Percentiles rank a stretch among this genome's conserved stretches.
Conservation (phyloP, 2,113 vertebrate genomes). For the Ibidorhyncha struthersii region DNA sequence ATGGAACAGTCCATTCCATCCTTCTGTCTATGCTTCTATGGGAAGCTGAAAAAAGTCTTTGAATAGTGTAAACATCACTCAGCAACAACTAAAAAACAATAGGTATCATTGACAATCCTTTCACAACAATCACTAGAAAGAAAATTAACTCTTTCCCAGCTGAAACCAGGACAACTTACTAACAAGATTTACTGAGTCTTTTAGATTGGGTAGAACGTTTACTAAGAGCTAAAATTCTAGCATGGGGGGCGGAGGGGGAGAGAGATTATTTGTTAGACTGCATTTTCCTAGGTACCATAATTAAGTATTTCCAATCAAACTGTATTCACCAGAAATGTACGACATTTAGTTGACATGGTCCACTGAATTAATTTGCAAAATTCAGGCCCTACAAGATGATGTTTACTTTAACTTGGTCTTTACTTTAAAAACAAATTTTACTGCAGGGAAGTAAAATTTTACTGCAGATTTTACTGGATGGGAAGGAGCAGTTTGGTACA, state of each 20-base stretch:
- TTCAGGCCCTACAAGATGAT: neutral
- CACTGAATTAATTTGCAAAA: neutral
- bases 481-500: neutral
- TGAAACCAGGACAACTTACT: neutral
- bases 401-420: neutral
- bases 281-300: neutral
- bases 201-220: neutral
- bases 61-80: neutral
- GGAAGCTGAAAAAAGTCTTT: neutral
- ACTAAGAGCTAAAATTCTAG: neutral
- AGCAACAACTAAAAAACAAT: neutral
- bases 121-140: neutral
- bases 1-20: neutral
- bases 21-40: neutral
- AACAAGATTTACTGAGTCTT: neutral
- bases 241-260: accelerated
- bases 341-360: neutral
- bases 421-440: neutral
- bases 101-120: neutral
- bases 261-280: neutral
- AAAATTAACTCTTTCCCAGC: neutral
- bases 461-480: neutral
- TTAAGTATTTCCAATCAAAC: neutral
- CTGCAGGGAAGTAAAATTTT: neutral
- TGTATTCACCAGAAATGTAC: neutral